Percentiles rank a stretch among this genome's conserved stretches.
Conservation (phyloP, 2,113 vertebrate species). For the Vulpes lagopus region DNA sequence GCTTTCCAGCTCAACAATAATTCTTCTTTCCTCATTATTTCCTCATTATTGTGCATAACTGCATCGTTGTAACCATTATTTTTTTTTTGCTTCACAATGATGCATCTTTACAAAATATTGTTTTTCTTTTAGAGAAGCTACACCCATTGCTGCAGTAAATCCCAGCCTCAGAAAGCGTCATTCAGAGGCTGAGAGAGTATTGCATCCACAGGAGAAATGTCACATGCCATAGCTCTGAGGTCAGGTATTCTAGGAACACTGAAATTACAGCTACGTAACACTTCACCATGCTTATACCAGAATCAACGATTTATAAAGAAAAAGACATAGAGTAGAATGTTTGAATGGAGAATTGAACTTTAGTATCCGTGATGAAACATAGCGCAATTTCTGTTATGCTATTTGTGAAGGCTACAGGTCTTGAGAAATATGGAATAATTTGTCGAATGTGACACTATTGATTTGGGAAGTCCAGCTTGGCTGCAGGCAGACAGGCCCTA, state of each 20-base stretch:
- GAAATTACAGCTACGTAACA: background rate
- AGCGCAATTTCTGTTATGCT: background rate
- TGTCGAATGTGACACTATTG: background rate
- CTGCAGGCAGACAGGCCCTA: background rate
- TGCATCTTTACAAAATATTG: slow-evolving; percentile 14
- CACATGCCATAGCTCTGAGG: background rate
- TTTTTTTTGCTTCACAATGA: background rate
- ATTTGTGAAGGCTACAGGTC: background rate
- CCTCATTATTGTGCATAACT: background rate
- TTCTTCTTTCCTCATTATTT: background rate
- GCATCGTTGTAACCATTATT: background rate
- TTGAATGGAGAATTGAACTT: background rate
- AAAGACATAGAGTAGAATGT: background rate
- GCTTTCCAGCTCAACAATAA: background rate
- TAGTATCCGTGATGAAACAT: background rate
- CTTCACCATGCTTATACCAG: background rate
- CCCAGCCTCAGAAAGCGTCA: background rate
- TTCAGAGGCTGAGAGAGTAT: background rate
- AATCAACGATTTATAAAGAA: background rate
- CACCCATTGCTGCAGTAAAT: background rate
- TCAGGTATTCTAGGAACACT: background rate
- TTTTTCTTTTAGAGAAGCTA: slow-evolving; percentile 23
- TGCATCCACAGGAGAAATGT: slow-evolving; percentile 6
- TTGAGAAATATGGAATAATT: background rate
- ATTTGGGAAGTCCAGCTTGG: background rate